These are phyloP conservation scores for Disparrhopalites patrizii DNA, from an alignment of 2,888 invertebrate species.

Conservation along the genomic window DNA sequence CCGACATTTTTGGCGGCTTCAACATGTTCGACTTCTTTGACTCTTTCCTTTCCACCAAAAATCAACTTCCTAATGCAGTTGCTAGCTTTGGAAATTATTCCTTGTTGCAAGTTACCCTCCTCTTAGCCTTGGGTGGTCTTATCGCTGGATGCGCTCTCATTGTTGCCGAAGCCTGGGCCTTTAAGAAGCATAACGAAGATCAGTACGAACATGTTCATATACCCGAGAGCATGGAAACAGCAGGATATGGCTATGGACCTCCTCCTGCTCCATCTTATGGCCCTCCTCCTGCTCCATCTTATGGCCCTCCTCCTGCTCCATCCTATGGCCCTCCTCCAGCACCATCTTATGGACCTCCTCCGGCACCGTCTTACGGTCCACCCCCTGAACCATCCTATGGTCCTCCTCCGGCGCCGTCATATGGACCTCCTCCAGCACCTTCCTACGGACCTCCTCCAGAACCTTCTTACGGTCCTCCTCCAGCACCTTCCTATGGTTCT, in stretches of 20 bases:
- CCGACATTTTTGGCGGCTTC: background rate
- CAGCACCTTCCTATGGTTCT: conserved; percentile 13
- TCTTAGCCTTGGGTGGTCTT: conserved; percentile 39
- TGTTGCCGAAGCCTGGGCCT: conserved; percentile 31
- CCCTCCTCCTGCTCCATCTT: background rate
- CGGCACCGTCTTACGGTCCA: conserved; percentile 14
- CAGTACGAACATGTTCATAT: conserved; percentile 6
- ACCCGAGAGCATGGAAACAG: background rate
- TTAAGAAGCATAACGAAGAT: conserved; percentile 26
- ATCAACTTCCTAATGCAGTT: conserved; percentile 26
- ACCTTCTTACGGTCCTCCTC: conserved; percentile 10
- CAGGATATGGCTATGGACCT: background rate
- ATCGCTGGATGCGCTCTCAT: conserved; percentile 30
- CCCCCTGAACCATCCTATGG: conserved; percentile 16
- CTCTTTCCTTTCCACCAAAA: background rate
- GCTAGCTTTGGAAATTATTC: conserved; percentile 39
- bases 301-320: background rate
- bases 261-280: conserved; percentile 1
- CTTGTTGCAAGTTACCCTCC: conserved; percentile 35
- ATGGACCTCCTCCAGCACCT: background rate
- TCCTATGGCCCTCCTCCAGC: background rate
- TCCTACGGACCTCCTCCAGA: background rate
- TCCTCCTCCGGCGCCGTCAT: background rate
- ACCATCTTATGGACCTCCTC: background rate
- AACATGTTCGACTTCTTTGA: background rate